phyloP scores from a whole-genome alignment of 2,888 invertebrate species.

The Tachina grossa region DNA sequence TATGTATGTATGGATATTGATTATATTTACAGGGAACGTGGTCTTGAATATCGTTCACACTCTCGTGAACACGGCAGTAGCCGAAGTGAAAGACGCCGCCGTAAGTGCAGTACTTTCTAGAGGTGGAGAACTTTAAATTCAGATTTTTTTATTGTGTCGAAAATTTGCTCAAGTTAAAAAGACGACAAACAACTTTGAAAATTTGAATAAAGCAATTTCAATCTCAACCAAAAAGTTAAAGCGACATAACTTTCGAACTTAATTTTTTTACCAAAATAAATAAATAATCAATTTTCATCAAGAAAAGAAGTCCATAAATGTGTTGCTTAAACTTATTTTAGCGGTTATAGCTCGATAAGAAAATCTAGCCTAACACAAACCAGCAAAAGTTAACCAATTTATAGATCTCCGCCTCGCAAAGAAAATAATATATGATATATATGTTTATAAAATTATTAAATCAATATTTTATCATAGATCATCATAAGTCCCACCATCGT shows the following conservation, averaged over 20 bases:
- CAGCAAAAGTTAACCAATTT: not conserved
- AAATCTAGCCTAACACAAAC: no score
- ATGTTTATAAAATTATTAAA: slow-evolving; percentile 4
- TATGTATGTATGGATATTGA: not conserved
- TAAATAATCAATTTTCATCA: no score
- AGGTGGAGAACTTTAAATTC: not conserved
- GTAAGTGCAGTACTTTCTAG: slow-evolving; percentile 72
- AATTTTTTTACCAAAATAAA: no score
- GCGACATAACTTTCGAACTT: no score
- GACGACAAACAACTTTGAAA: no score
- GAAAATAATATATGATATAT: not conserved
- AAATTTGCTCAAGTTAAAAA: no score
- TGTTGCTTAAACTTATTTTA: no score
- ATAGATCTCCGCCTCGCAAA: not conserved
- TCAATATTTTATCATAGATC: slow-evolving; percentile 72
- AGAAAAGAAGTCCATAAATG: no score
- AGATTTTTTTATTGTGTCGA: not conserved
- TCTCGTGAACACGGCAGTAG: slow-evolving; percentile 78
- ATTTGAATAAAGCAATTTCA: no score
- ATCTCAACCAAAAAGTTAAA: no score
- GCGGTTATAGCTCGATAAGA: no score
- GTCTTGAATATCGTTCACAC: slow-evolving; percentile 78
- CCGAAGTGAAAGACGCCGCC: slow-evolving; percentile 77
- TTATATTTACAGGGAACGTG: slow-evolving; percentile 72
- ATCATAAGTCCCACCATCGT: slow-evolving; percentile 78